Percentiles rank a stretch among this genome's conserved stretches.
Conservation (phyloP, 2,888 invertebrate genomes). For the Amblyjoppa fuscipennis region DNA sequence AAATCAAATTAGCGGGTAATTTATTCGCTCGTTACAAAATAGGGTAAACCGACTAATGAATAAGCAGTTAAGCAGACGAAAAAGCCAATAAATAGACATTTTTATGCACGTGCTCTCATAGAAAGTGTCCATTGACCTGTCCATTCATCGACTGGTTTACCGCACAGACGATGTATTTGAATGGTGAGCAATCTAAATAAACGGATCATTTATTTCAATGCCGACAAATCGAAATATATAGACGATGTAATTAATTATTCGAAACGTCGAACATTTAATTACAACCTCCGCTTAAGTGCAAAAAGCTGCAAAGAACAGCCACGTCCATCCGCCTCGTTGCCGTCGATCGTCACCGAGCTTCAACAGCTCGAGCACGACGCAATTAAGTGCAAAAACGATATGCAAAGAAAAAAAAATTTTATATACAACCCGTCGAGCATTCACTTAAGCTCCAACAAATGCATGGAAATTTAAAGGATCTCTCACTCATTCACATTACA, state of each 20-base stretch:
- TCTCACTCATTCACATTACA: not conserved
- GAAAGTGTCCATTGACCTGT: too few species aligned
- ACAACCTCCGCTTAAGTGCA: not conserved
- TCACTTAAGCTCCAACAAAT: constrained; percentile 9
- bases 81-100: too few species aligned
- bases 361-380: not conserved
- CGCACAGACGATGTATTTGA: too few species aligned
- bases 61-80: too few species aligned
- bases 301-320: too few species aligned
- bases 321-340: not conserved
- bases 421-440: not conserved
- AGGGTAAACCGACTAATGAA: too few species aligned
- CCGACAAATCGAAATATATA: not conserved
- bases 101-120: too few species aligned
- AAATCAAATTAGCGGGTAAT: too few species aligned
- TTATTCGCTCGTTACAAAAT: too few species aligned
- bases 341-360: not conserved
- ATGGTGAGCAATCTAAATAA: not conserved
- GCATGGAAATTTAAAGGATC: constrained; percentile 4
- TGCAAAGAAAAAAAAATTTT: not conserved
- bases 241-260: not conserved
- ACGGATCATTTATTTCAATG: too few species aligned
- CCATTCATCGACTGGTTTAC: too few species aligned
- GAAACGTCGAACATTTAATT: too few species aligned
- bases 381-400: not conserved